A percentile compares a stretch with the other conserved stretches of the same genome.
These are phyloP conservation scores for Plebejus anna DNA, from an alignment of 2,888 invertebrate species.

Conservation along the genomic window DNA sequence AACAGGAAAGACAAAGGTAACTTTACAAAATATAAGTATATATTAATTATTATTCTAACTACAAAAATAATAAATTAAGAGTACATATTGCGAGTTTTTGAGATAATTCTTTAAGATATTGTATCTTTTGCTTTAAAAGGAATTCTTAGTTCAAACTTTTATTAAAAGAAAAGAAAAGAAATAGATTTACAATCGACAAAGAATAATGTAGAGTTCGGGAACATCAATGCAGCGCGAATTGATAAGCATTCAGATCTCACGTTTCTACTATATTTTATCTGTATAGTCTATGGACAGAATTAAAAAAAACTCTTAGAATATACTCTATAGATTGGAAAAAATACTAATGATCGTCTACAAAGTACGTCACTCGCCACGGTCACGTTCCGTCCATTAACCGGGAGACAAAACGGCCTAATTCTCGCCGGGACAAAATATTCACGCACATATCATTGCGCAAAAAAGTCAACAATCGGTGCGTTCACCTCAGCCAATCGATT, in stretches of 20 bases:
- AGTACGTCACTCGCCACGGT: constrained; percentile 63
- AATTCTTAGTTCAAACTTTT: too few species aligned
- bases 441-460: constrained; percentile 79
- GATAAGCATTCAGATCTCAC: constrained; percentile 26
- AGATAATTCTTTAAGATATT: too few species aligned
- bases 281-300: background rate
- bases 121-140: too few species aligned
- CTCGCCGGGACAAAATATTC: constrained; percentile 71
- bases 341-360: constrained; percentile 53
- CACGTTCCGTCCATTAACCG: constrained; percentile 76
- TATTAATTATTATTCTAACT: too few species aligned
- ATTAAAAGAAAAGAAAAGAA: too few species aligned
- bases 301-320: background rate
- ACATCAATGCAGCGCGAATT: background rate
- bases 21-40: too few species aligned
- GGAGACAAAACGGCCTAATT: constrained; percentile 77
- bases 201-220: background rate
- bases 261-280: constrained; percentile 28
- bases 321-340: background rate
- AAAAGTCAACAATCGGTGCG: constrained; percentile 49
- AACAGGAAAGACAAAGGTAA: too few species aligned
- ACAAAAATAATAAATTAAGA: too few species aligned
- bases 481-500: constrained; percentile 29
- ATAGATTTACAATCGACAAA: too few species aligned
- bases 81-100: too few species aligned